phyloP scores from a whole-genome alignment of 2,888 invertebrate genomes.

The Apodemia duryi region DNA sequence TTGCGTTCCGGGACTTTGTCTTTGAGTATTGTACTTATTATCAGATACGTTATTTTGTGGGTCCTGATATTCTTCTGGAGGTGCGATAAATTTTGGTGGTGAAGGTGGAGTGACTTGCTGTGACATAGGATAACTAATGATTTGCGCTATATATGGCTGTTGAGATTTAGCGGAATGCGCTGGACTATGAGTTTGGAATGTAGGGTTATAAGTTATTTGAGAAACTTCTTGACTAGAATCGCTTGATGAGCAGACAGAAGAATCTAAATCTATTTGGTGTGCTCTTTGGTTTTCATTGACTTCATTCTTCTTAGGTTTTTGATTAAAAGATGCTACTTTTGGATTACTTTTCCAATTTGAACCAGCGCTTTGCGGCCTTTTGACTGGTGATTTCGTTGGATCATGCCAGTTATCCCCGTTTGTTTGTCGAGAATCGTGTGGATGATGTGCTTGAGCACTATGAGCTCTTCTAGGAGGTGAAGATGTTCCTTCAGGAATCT shows the following conservation, averaged over 20 bases:
- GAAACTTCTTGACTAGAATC: conserved; percentile 55
- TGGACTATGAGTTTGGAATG: conserved; percentile 76
- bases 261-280: conserved; percentile 45
- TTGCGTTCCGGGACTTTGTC: conserved; percentile 40
- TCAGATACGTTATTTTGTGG: conserved; percentile 58
- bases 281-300: conserved; percentile 52
- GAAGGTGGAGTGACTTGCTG: conserved; percentile 71
- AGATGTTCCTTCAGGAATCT: conserved; percentile 62
- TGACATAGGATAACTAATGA: conserved; percentile 68
- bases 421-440: conserved; percentile 49
- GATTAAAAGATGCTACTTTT: conserved; percentile 64
- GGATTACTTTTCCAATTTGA: conserved; percentile 67
- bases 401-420: conserved; percentile 70
- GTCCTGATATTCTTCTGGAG: conserved; percentile 72
- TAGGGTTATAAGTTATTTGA: conserved; percentile 72
- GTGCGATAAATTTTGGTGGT: conserved; percentile 67
- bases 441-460: conserved; percentile 60
- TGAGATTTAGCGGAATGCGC: conserved; percentile 62
- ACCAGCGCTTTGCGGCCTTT: conserved; percentile 67
- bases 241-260: conserved; percentile 40
- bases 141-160: conserved; percentile 73
- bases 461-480: conserved; percentile 62
- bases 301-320: conserved; percentile 62
- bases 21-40: conserved; percentile 46
- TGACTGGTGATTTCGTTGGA: conserved; percentile 62